Base-by-base conservation (phyloP, 2,888 invertebrate genomes). In the Heliconius aoede region DNA sequence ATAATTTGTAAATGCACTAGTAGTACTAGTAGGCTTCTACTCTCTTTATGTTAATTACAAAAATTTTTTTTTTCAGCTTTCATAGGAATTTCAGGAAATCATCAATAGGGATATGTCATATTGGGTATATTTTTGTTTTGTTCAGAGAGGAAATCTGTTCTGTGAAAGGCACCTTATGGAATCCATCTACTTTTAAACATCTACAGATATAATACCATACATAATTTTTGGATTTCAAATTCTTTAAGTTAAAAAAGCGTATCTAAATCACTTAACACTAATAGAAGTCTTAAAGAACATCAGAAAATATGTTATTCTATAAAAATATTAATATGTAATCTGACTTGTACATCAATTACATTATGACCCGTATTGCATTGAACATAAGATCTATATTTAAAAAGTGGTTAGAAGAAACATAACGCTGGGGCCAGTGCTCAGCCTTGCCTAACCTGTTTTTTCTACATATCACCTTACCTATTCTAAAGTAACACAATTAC, bases 361-460 rank as follows among this genome's bases (percentile, higher is more conserved):
- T 46, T 51, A 1, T 60, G 24, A 73, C 75, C 78, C 69, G 69
- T 81, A 81, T 68, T 5, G 0, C 62, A 1, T 26, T 32, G 1
- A 9, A 1, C 1, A 73, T 80, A 82, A 75, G 64, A 81, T 79
- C 18, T 30, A 72, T 30, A 77, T 51, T 78, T 7, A 15, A n/a
- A 72, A 67, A 40, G 60, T 80, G 79, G 61, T 51, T 73, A 83
- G 87, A 88, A 89, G 91, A 89, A 89, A 90, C 87, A 91, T 87
- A 89, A 91, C 89, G 89, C 89, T 67, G 68, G 64, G 69, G 55
- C 73, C 62, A 75, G 77, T 76, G 76, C 64, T 69, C 69, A 79
- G 84, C 82, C 89, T 85, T 76, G 86, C 81, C 76, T 76, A 89
- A 93, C 93, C 93, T 88, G 93, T 93, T 93, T 92, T 91, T 89